phyloP scores from a whole-genome alignment of 1,140 invertebrate species.

The Scaptomyza graminum region DNA sequence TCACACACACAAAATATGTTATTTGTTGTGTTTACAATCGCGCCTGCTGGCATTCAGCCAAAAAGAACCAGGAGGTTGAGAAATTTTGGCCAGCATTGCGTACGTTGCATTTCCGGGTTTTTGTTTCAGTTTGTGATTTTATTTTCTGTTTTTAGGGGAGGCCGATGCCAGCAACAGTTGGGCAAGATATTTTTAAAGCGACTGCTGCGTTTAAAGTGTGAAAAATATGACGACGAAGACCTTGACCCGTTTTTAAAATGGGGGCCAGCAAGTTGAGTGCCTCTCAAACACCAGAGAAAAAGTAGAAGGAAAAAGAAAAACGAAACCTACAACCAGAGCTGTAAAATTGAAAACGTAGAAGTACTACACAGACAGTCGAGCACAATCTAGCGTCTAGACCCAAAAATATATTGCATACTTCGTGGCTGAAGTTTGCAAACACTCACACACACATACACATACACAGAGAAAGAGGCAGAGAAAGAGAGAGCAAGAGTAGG shows the following conservation, averaged over 20 bases:
- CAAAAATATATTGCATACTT: constrained; percentile 80
- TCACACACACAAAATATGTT: constrained; percentile 52
- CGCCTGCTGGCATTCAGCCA: constrained; percentile 46
- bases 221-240: constrained; percentile 59
- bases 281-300: constrained; percentile 5
- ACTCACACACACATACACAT: constrained; percentile 36
- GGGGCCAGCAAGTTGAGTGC: constrained; percentile 15
- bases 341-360: constrained; percentile 52
- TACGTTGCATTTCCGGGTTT: constrained; percentile 55
- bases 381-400: constrained; percentile 60
- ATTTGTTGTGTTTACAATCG: constrained; percentile 77
- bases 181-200: constrained; percentile 59
- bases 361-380: constrained; percentile 31
- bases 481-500: constrained; percentile 8
- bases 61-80: constrained; percentile 17
- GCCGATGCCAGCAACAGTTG: constrained; percentile 63
- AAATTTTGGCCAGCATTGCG: constrained; percentile 17
- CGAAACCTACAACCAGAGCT: constrained; percentile 3
- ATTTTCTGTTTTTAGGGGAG: background rate
- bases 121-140: constrained; percentile 4
- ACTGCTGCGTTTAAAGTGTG: constrained; percentile 54
- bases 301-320: no score
- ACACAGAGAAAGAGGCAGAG: constrained; percentile 3
- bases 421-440: constrained; percentile 61
- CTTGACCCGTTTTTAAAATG: constrained; percentile 66